Evolutionary conservation across 2,888 invertebrate species (phyloP).

Genomic region (Drosophila testacea): DNA sequence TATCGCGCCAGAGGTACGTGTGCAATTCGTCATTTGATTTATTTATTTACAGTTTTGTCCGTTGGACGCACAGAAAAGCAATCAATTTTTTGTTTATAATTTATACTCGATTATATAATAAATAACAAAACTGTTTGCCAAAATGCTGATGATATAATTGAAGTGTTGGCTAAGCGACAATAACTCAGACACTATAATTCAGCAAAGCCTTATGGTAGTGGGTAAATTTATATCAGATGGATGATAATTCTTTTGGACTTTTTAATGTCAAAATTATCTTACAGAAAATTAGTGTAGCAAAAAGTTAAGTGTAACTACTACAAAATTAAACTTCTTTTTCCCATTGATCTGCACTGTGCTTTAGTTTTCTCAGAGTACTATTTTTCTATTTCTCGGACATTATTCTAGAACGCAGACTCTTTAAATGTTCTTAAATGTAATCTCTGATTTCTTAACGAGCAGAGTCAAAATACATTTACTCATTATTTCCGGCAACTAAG

Average conservation of each 20-base stretch:
- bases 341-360: slow-evolving; percentile 15
- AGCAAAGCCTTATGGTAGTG: background rate
- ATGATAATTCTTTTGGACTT: background rate
- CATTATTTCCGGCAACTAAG: slow-evolving; percentile 50
- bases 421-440: slow-evolving; percentile 9
- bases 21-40: slow-evolving; percentile 75
- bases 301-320: slow-evolving; percentile 8
- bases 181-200: background rate
- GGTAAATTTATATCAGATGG: background rate
- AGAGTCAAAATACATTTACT: slow-evolving; percentile 21
- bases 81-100: slow-evolving; percentile 39
- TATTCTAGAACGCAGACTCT: background rate
- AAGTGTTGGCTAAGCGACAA: background rate
- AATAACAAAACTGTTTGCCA: slow-evolving; percentile 32
- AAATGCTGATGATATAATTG: slow-evolving; percentile 19
- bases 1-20: slow-evolving; percentile 69
- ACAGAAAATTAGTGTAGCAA: background rate
- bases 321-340: background rate
- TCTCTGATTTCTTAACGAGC: slow-evolving; percentile 22
- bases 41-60: slow-evolving; percentile 44
- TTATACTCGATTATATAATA: slow-evolving; percentile 32
- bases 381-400: background rate
- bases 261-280: background rate
- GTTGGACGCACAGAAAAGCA: slow-evolving; percentile 37
- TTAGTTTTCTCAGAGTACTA: background rate